Percentiles rank a stretch among this genome's conserved stretches.
These are phyloP conservation scores for Phoeniculus purpureus DNA, from an alignment of 2,797 vertebrate species.

Conservation along the genomic window DNA sequence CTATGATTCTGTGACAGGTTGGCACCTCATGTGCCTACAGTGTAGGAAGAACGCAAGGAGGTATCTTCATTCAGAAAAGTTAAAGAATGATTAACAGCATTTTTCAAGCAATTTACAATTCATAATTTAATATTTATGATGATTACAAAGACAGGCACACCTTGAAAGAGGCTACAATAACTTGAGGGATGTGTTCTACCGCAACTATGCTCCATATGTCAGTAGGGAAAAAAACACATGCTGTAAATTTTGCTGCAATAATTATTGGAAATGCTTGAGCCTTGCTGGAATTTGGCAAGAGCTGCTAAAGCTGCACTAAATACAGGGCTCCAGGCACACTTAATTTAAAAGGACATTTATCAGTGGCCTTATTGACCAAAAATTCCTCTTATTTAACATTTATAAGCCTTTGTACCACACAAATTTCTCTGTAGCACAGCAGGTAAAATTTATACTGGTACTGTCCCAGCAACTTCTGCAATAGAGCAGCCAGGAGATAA, in stretches of 20 bases:
- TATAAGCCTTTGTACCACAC: conserved; percentile 27
- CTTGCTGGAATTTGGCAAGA: conserved; percentile 32
- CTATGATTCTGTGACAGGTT: neutral
- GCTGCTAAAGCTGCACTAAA: conserved; percentile 36
- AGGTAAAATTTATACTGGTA: neutral
- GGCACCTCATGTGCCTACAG: neutral
- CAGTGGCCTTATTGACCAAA: conserved; percentile 41
- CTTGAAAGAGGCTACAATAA: neutral
- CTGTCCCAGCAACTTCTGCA: conserved; percentile 11
- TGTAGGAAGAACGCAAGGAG: neutral
- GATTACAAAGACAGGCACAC: neutral
- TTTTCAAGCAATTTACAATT: neutral
- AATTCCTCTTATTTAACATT: conserved; percentile 52
- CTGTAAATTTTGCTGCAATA: conserved; percentile 38
- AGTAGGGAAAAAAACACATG: conserved; percentile 7
- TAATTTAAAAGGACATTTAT: conserved; percentile 49
- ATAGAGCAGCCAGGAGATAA: conserved; percentile 39
- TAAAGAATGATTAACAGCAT: neutral
- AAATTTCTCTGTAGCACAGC: conserved; percentile 7
- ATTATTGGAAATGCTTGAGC: conserved; percentile 46
- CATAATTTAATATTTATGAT: no score
- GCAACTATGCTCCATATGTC: neutral
- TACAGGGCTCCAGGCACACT: conserved; percentile 54
- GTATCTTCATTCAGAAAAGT: neutral
- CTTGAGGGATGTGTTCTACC: neutral